phyloP scores from a whole-genome alignment of 2,888 invertebrate species.

The Lithophane semibrunnea region DNA sequence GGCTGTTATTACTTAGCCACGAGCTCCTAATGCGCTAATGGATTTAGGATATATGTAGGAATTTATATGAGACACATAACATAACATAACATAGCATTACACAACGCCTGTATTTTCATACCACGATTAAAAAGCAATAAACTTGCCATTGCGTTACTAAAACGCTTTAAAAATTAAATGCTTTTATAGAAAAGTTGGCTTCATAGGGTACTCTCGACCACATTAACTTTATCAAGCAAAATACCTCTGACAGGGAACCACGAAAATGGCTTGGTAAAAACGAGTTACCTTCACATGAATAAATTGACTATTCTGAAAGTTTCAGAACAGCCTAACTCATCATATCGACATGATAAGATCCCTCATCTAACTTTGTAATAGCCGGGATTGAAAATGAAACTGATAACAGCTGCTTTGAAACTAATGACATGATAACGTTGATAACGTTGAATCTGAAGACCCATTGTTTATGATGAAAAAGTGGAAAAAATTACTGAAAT shows the following conservation, averaged over 20 bases:
- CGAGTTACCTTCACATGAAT: not conserved
- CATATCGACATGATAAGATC: constrained; percentile 37
- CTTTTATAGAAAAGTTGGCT: not conserved
- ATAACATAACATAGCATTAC: too few species aligned
- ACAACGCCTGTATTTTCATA: not conserved
- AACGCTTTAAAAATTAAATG: not conserved
- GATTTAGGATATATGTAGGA: not conserved
- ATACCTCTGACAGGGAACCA: not conserved
- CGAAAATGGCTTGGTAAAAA: not conserved
- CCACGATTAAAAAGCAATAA: not conserved
- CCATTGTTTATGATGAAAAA: not conserved
- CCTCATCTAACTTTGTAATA: constrained; percentile 42
- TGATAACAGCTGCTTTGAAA: constrained; percentile 42
- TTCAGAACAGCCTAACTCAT: constrained; percentile 16
- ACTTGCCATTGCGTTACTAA: not conserved
- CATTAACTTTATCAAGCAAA: not conserved
- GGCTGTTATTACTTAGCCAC: too few species aligned
- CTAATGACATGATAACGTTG: constrained; percentile 23
- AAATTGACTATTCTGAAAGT: constrained; percentile 7
- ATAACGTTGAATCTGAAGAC: not conserved
- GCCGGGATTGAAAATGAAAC: constrained; percentile 33
- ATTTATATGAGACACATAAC: too few species aligned
- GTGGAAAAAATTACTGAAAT: not conserved
- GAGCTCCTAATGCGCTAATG: too few species aligned
- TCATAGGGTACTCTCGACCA: not conserved